Conservation (phyloP, 2,113 vertebrate genomes). For the Nematolebias whitei region DNA sequence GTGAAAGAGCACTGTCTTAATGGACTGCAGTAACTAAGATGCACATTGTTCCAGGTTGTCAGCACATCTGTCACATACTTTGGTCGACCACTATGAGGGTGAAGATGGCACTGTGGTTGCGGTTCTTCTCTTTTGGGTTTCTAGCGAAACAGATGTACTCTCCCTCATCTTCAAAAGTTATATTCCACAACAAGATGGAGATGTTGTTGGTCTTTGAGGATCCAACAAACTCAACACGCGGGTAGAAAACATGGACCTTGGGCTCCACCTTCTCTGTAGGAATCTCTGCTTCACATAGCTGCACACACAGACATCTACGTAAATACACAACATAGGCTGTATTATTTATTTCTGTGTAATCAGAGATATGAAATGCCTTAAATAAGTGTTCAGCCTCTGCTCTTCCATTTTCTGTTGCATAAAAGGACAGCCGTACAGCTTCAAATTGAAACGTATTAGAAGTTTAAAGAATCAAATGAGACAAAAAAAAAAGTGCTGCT, state of each 20-base stretch:
- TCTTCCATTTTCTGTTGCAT: too few relatives aligned
- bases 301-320: slow-evolving; percentile 15
- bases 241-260: slow-evolving; percentile 49
- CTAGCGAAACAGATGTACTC: slow-evolving; percentile 88
- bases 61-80: slow-evolving; percentile 78
- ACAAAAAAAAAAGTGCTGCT: too few relatives aligned
- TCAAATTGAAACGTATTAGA: too few relatives aligned
- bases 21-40: neutral
- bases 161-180: slow-evolving; percentile 91
- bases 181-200: slow-evolving; percentile 85
- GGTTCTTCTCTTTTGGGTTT: slow-evolving; percentile 88
- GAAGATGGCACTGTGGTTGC: slow-evolving; percentile 84
- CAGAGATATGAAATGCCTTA: neutral
- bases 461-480: too few relatives aligned
- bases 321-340: slow-evolving; percentile 9
- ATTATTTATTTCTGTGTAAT: neutral
- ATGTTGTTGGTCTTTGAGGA: slow-evolving; percentile 85
- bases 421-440: too few relatives aligned
- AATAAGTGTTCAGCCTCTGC: neutral
- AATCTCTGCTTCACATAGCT: slow-evolving; percentile 81
- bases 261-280: slow-evolving; percentile 76
- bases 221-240: slow-evolving; percentile 85
- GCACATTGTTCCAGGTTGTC: slow-evolving; percentile 2
- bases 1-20: neutral
- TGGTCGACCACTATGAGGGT: slow-evolving; percentile 87